A percentile compares a stretch with the other conserved stretches of the same genome.
Conservation (phyloP, 2,113 vertebrate genomes). For the Cyrtonyx montezumae region DNA sequence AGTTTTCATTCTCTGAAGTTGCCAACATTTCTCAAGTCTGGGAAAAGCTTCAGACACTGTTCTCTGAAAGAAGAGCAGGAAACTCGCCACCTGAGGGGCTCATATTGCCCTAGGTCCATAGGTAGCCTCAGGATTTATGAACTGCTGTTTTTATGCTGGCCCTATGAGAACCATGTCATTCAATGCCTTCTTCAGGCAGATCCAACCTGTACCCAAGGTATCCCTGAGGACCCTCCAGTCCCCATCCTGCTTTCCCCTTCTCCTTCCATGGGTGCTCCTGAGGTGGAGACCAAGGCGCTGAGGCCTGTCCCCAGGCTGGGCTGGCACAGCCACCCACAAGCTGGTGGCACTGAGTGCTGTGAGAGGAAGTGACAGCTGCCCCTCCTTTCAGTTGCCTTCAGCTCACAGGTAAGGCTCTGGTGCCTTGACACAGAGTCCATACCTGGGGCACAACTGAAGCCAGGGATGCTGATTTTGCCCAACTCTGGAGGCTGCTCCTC, state of each 20-base stretch:
- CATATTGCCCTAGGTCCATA: not conserved
- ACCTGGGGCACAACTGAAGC: not conserved
- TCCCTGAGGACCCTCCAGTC: not conserved
- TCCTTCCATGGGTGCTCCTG: not conserved
- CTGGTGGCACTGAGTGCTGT: not conserved
- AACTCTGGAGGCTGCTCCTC: not conserved
- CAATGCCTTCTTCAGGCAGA: not conserved
- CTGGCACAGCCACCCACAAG: not conserved
- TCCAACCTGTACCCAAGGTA: not conserved
- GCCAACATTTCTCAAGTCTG: not conserved
- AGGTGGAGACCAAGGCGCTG: not conserved
- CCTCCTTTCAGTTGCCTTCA: not conserved
- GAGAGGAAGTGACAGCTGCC: not conserved
- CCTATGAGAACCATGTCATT: not conserved
- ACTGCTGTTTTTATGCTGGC: not conserved
- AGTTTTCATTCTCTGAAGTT: conserved; percentile 5
- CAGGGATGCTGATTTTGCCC: not conserved
- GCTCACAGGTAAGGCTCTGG: not conserved
- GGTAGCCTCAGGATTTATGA: not conserved
- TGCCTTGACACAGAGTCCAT: not conserved
- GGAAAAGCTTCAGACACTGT: not conserved
- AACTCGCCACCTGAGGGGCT: not conserved
- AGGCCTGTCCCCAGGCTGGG: not conserved
- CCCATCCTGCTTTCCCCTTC: not conserved
- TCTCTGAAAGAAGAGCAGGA: conserved; percentile 13